Percentiles rank a stretch among this genome's conserved stretches.
phyloP scores from a whole-genome alignment of 2,797 vertebrate species.

The Scolopax rusticola region DNA sequence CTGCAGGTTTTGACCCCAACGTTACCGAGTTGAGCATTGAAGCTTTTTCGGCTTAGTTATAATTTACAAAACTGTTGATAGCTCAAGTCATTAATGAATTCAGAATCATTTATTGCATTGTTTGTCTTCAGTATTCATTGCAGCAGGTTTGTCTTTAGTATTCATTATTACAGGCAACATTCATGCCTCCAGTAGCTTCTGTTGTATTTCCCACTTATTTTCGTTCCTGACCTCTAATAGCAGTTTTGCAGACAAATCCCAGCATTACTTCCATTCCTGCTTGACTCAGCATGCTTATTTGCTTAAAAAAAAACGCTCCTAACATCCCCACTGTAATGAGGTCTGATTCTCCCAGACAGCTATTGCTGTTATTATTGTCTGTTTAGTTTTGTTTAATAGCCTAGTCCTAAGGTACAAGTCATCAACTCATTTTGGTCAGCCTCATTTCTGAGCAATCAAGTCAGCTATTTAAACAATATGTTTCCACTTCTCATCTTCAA shows the following conservation, averaged over 20 bases:
- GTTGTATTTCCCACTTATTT: not conserved
- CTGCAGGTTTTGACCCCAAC: not conserved
- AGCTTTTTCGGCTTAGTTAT: not conserved
- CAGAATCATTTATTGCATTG: not conserved
- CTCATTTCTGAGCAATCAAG: slow-evolving; percentile 27
- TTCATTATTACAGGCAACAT: not conserved
- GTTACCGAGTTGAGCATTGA: not conserved
- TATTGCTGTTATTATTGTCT: not conserved
- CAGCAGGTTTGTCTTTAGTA: not conserved
- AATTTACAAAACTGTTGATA: not conserved
- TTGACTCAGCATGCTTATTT: not conserved
- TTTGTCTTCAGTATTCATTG: not conserved
- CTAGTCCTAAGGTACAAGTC: not conserved
- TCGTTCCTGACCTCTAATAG: not conserved
- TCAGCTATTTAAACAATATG: slow-evolving; percentile 14
- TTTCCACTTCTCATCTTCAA: slow-evolving; percentile 41
- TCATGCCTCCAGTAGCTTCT: not conserved
- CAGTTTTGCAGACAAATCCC: not conserved
- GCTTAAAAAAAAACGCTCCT: not conserved
- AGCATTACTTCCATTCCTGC: not conserved
- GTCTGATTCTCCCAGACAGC: not conserved
- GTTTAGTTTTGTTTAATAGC: not conserved
- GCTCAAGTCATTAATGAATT: not conserved
- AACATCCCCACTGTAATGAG: not conserved
- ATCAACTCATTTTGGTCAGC: slow-evolving; percentile 10